Percentiles rank a stretch among this genome's conserved stretches.
Conservation (phyloP, 1,140 invertebrate species). For the Colletes latitarsis region DNA sequence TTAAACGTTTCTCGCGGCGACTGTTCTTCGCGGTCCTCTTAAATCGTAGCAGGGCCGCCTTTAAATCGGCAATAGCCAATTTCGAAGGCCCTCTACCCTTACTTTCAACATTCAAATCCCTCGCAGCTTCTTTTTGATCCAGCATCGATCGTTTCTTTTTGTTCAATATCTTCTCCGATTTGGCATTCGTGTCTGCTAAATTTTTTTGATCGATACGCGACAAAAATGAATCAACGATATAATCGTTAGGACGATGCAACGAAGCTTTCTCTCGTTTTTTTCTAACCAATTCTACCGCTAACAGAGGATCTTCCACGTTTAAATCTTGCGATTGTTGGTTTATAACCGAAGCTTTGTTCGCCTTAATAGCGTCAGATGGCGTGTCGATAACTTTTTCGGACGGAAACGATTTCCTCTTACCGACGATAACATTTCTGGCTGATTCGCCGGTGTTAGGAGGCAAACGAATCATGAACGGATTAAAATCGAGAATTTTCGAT, state of each 20-base stretch:
- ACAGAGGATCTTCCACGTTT: background rate
- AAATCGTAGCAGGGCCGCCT: background rate
- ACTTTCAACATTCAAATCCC: background rate
- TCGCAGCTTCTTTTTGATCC: background rate
- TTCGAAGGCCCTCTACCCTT: background rate
- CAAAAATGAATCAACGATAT: too few species aligned
- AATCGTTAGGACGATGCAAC: too few species aligned
- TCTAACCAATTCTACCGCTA: slow-evolving; percentile 19
- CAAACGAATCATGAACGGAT: background rate
- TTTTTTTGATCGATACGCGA: background rate
- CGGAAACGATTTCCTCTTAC: background rate
- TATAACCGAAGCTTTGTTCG: background rate
- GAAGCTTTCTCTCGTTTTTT: background rate
- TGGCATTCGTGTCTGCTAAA: background rate
- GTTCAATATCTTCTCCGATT: background rate
- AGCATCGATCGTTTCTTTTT: background rate
- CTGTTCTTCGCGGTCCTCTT: slow-evolving; percentile 10
- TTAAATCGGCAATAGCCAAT: background rate
- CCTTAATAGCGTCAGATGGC: too few species aligned
- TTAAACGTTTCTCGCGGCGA: background rate
- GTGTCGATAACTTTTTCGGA: background rate
- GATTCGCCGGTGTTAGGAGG: background rate
- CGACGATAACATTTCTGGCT: background rate
- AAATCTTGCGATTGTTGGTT: background rate
- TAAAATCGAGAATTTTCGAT: background rate